These are phyloP conservation scores for Selene dorsalis DNA, from an alignment of 2,797 vertebrate species.

Conservation along the genomic window DNA sequence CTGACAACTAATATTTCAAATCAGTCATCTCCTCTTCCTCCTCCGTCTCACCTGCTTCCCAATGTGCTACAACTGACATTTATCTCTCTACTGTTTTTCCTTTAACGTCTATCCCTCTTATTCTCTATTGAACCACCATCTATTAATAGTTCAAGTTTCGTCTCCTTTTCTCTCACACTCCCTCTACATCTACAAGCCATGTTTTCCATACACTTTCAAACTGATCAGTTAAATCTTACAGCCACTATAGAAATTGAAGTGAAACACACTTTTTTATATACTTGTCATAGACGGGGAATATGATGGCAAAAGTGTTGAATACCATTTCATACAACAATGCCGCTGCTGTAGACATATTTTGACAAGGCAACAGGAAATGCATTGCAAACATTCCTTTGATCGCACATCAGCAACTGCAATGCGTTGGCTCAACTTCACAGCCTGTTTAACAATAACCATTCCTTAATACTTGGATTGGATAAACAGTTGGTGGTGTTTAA, in stretches of 20 bases:
- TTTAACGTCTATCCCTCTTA: neutral
- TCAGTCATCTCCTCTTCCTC: slow-evolving; percentile 15
- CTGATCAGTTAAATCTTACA: neutral
- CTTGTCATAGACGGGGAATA: neutral
- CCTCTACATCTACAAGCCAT: neutral
- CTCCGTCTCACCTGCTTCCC: slow-evolving; percentile 5
- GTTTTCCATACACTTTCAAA: neutral
- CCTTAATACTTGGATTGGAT: neutral
- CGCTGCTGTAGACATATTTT: neutral
- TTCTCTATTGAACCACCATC: neutral
- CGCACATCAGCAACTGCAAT: slow-evolving; percentile 27
- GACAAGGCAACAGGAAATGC: slow-evolving; percentile 37
- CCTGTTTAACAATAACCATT: slow-evolving; percentile 3
- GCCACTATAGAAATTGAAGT: neutral
- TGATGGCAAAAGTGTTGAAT: slow-evolving; percentile 12
- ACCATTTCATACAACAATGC: neutral
- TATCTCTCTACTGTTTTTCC: neutral
- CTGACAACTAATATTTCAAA: slow-evolving; percentile 28
- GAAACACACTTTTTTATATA: neutral
- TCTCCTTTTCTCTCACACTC: neutral
- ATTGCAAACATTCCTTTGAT: slow-evolving; percentile 51
- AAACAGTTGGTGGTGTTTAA: slow-evolving; percentile 9
- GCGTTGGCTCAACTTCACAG: slow-evolving; percentile 6
- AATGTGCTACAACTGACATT: neutral
- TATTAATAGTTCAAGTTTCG: neutral